Conservation (phyloP, 2,113 vertebrate genomes). For the Phrynosoma platyrhinos region DNA sequence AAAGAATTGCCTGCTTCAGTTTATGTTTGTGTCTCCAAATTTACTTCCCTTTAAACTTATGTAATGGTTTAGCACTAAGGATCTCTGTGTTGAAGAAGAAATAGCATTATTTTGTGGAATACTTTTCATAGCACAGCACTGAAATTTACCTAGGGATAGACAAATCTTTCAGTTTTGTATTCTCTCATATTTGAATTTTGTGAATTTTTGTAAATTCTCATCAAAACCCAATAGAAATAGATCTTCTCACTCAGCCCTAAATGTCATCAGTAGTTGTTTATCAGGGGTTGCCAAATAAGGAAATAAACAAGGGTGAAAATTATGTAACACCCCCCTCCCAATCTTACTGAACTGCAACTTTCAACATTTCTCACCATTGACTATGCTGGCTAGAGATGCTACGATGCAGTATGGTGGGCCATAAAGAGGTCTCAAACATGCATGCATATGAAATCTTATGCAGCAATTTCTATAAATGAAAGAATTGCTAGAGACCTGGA, state of each 20-base stretch:
- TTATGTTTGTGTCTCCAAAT: not conserved
- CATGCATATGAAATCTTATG: not conserved
- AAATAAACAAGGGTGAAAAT: too few relatives aligned
- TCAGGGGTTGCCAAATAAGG: too few relatives aligned
- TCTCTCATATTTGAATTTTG: too few relatives aligned
- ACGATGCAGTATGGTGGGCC: not conserved
- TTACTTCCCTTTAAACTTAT: not conserved
- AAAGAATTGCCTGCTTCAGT: not conserved
- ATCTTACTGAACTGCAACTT: too few relatives aligned
- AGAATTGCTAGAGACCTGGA: not conserved
- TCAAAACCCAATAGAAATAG: too few relatives aligned
- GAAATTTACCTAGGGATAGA: not conserved
- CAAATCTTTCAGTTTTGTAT: not conserved
- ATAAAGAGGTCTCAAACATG: not conserved
- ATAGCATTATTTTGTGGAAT: not conserved
- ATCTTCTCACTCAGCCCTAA: too few relatives aligned
- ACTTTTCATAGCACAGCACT: not conserved
- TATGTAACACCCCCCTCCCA: too few relatives aligned
- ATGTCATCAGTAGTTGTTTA: too few relatives aligned
- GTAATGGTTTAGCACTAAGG: not conserved
- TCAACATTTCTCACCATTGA: too few relatives aligned
- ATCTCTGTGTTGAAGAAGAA: not conserved
- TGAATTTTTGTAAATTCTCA: too few relatives aligned
- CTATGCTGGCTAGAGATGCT: too few relatives aligned
- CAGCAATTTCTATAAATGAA: not conserved